phyloP scores from a whole-genome alignment of 2,797 vertebrate species.

The Rhinophrynus dorsalis region DNA sequence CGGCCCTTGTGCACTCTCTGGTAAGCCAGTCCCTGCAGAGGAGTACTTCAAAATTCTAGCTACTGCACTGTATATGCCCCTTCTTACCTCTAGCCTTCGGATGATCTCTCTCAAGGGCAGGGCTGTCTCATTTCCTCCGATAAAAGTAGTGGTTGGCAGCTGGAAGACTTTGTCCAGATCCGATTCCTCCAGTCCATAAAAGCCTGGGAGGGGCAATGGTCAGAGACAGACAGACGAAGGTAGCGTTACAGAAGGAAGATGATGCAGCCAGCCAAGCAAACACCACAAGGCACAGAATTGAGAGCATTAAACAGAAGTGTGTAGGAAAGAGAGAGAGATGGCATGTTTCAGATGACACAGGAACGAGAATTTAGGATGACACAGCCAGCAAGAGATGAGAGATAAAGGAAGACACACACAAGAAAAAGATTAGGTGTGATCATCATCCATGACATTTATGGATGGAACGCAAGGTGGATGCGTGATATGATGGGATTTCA shows the following conservation, averaged over 20 bases:
- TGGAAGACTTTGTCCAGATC: conserved; percentile 91
- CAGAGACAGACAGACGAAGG: conserved; percentile 38
- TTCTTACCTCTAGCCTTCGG: conserved; percentile 84
- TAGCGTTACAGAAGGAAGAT: conserved; percentile 22
- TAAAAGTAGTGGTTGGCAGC: conserved; percentile 91
- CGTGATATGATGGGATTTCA: too few relatives aligned
- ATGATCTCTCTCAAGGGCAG: conserved; percentile 90
- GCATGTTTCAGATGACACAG: neutral
- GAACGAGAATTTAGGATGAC: neutral
- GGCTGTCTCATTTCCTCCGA: conserved; percentile 82
- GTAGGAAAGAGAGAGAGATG: neutral
- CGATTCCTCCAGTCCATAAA: conserved; percentile 84
- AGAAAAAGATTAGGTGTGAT: too few relatives aligned
- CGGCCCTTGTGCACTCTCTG: too few relatives aligned
- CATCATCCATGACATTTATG: too few relatives aligned
- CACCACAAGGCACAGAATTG: neutral
- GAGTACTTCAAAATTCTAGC: too few relatives aligned
- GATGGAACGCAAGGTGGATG: too few relatives aligned
- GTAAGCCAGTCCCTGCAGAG: too few relatives aligned
- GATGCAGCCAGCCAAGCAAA: conserved; percentile 19
- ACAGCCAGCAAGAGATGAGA: neutral
- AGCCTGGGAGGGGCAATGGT: conserved; percentile 65
- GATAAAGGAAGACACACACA: neutral
- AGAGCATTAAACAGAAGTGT: neutral
- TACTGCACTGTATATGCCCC: neutral